These are phyloP conservation scores for Gnatocerus cornutus DNA, from an alignment of 2,888 invertebrate genomes.

Conservation along the genomic window DNA sequence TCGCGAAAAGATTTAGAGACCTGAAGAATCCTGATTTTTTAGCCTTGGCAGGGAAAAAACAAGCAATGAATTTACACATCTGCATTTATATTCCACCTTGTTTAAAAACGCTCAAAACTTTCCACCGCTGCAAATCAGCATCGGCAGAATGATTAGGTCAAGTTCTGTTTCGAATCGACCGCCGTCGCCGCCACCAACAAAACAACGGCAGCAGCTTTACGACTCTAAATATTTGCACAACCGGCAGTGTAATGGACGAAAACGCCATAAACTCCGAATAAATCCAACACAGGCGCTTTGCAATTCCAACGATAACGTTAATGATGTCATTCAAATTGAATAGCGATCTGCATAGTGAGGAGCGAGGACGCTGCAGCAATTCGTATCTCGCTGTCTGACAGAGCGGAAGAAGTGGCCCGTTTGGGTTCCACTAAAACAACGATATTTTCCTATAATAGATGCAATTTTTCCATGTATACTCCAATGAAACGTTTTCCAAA, in stretches of 20 bases:
- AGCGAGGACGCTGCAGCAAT: constrained; percentile 27
- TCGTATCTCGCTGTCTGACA: constrained; percentile 13
- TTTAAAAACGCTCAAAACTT: too few species aligned
- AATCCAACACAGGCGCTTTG: constrained; percentile 53
- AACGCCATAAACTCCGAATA: constrained; percentile 53
- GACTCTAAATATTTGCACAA: constrained; percentile 54
- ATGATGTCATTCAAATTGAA: constrained; percentile 55
- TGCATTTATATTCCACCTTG: too few species aligned
- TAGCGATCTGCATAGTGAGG: constrained; percentile 48
- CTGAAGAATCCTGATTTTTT: too few species aligned
- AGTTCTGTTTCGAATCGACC: constrained; percentile 49
- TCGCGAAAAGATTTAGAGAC: too few species aligned
- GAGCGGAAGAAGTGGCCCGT: constrained; percentile 39
- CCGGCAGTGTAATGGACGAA: constrained; percentile 53
- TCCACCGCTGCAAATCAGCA: not conserved
- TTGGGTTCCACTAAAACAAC: constrained; percentile 33
- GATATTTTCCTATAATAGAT: constrained; percentile 6
- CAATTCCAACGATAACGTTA: constrained; percentile 55
- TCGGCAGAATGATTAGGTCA: constrained; percentile 36
- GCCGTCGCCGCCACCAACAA: constrained; percentile 39
- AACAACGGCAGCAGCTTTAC: constrained; percentile 50
- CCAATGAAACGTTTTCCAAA: constrained; percentile 12
- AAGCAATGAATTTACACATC: too few species aligned
- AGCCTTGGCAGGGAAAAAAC: too few species aligned
- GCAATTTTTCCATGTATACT: constrained; percentile 20